phyloP scores from a whole-genome alignment of 2,888 invertebrate species.

The Pammene fasciana region DNA sequence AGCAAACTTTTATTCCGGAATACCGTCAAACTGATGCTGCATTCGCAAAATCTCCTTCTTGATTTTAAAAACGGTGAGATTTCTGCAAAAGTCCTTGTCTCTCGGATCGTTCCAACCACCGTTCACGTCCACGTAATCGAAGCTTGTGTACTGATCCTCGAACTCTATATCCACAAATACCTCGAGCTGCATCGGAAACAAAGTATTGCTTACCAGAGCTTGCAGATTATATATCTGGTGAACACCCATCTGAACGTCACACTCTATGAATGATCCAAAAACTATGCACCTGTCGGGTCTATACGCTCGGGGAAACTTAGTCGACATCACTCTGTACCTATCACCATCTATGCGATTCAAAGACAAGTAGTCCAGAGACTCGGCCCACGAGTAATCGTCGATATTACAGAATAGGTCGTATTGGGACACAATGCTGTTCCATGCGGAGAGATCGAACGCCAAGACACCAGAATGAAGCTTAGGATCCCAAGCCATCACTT shows the following conservation, averaged over 20 bases:
- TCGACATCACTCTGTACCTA: constrained; percentile 59
- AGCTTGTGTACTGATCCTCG: constrained; percentile 53
- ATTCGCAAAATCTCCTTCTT: constrained; percentile 56
- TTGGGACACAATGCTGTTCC: constrained; percentile 63
- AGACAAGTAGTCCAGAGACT: constrained; percentile 60
- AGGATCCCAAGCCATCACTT: constrained; percentile 58
- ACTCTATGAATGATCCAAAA: constrained; percentile 45
- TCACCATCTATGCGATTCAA: constrained; percentile 55
- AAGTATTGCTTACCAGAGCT: constrained; percentile 41
- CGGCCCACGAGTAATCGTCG: constrained; percentile 64
- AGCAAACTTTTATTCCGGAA: constrained; percentile 21
- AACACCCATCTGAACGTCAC: constrained; percentile 48
- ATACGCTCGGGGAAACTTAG: constrained; percentile 56
- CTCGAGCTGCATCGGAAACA: constrained; percentile 58
- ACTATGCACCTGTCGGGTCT: constrained; percentile 48
- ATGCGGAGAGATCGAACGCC: constrained; percentile 57
- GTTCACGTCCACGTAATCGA: constrained; percentile 55
- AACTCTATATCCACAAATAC: constrained; percentile 55
- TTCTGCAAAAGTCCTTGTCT: constrained; percentile 58
- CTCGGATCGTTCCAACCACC: constrained; percentile 64
- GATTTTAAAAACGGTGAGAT: constrained; percentile 59
- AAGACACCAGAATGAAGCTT: constrained; percentile 55
- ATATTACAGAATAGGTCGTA: constrained; percentile 62
- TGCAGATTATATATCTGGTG: constrained; percentile 49
- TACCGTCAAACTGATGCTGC: constrained; percentile 51